A percentile compares a stretch with the other conserved stretches of the same genome.
Evolutionary conservation across 1,140 invertebrate species (phyloP).

Genomic region (Cheumatopsyche charites): DNA sequence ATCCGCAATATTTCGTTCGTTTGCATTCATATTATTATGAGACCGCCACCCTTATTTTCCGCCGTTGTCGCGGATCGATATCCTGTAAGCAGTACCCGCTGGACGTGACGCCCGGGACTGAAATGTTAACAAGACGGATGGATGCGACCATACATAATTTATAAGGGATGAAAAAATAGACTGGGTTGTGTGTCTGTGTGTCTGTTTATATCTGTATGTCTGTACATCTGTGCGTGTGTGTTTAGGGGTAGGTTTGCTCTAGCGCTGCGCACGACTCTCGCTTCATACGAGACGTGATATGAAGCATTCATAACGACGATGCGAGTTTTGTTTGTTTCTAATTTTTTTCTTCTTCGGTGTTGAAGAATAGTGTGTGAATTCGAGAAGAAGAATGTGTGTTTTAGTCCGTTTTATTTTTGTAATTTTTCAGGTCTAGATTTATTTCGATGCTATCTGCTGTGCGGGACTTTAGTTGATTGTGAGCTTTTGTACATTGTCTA

Average conservation of each 20-base stretch:
- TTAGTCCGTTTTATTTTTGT: too few species aligned
- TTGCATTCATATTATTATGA: not conserved
- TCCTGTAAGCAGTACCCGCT: not conserved
- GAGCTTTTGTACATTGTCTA: too few species aligned
- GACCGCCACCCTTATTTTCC: not conserved
- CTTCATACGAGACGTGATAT: too few species aligned
- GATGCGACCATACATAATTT: conserved; percentile 19
- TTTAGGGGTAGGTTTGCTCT: not conserved
- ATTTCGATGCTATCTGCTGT: too few species aligned
- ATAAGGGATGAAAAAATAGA: conserved; percentile 16
- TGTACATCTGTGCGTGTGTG: not conserved
- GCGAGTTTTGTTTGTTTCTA: too few species aligned
- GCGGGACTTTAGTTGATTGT: too few species aligned
- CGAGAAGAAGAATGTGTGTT: too few species aligned
- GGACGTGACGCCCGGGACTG: conserved; percentile 1
- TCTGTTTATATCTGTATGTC: not conserved
- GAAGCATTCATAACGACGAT: too few species aligned
- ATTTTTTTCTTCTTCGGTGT: too few species aligned
- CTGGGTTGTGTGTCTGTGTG: not conserved
- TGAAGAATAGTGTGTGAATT: too few species aligned
- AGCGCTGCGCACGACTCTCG: not conserved
- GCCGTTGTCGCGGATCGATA: conserved; percentile 24
- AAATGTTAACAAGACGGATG: conserved; percentile 31
- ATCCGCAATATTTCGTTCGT: conserved; percentile 2
- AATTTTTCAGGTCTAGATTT: too few species aligned